Percentiles rank a stretch among this genome's conserved stretches.
Conservation (phyloP, 2,888 invertebrate species). For the Cistogaster globosa region DNA sequence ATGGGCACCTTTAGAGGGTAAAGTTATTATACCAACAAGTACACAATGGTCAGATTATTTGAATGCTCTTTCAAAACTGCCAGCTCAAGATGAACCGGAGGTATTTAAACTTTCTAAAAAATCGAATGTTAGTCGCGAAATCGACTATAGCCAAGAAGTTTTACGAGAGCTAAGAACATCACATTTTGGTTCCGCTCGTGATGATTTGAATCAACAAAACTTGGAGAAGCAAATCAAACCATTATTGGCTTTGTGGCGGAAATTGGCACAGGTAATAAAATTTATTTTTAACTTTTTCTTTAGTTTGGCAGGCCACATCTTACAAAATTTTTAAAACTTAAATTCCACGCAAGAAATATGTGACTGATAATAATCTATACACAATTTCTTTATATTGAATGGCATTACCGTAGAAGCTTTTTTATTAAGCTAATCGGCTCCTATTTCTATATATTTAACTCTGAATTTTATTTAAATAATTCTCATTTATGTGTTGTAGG, state of each 20-base stretch:
- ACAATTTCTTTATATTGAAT: too few species aligned
- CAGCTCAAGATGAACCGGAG: conserved; percentile 80
- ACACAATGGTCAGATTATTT: conserved; percentile 81
- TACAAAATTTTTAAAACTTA: too few species aligned
- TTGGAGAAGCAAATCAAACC: conserved; percentile 87
- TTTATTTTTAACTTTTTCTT: not conserved
- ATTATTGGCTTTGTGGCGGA: conserved; percentile 92
- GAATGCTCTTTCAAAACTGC: conserved; percentile 78
- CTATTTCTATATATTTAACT: too few species aligned
- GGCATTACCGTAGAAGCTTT: too few species aligned
- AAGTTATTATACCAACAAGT: conserved; percentile 79
- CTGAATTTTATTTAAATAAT: too few species aligned
- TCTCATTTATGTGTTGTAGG: too few species aligned
- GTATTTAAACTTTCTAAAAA: conserved; percentile 80
- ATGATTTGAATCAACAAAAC: conserved; percentile 67
- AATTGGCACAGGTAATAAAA: conserved; percentile 84
- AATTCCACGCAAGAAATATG: too few species aligned
- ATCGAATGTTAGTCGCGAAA: conserved; percentile 80
- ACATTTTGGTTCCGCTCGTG: conserved; percentile 73
- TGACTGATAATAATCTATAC: too few species aligned
- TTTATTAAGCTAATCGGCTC: too few species aligned
- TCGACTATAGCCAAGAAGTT: conserved; percentile 78
- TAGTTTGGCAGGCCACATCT: too few species aligned
- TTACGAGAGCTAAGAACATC: conserved; percentile 78
- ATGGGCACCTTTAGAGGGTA: conserved; percentile 85